Conservation (phyloP, 2,888 invertebrate genomes). For the Cataglyphis cursor region DNA sequence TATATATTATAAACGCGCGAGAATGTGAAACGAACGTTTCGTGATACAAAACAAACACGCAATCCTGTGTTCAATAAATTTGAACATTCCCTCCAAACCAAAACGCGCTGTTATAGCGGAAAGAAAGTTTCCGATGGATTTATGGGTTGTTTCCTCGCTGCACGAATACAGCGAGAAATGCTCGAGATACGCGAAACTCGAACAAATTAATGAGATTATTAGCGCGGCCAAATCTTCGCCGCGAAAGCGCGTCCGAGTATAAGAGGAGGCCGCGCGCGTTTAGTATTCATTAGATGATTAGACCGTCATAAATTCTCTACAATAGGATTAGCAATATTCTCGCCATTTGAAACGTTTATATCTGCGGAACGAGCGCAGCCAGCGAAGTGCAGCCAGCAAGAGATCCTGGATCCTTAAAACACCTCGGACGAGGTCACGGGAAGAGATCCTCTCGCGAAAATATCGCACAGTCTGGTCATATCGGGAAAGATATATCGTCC, state of each 20-base stretch:
- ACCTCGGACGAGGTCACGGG: slow-evolving; percentile 42
- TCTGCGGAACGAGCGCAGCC: slow-evolving; percentile 21
- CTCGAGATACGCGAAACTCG: slow-evolving; percentile 44
- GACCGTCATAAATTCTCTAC: slow-evolving; percentile 57
- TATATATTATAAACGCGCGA: slow-evolving; percentile 32
- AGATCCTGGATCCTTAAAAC: slow-evolving; percentile 39
- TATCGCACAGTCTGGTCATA: slow-evolving; percentile 47
- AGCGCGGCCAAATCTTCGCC: slow-evolving; percentile 46
- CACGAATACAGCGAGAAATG: slow-evolving; percentile 28
- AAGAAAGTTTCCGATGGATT: slow-evolving; percentile 51
- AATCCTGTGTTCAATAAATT: slow-evolving; percentile 38
- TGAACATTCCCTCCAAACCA: slow-evolving; percentile 38
- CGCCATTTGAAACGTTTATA: slow-evolving; percentile 57
- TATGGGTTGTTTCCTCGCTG: slow-evolving; percentile 10
- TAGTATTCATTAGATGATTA: slow-evolving; percentile 47
- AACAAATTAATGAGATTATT: slow-evolving; percentile 54
- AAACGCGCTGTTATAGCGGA: slow-evolving; percentile 25
- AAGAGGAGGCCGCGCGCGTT: slow-evolving; percentile 22
- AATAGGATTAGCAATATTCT: slow-evolving; percentile 55
- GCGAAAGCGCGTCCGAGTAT: not conserved
- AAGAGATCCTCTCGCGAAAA: slow-evolving; percentile 32
- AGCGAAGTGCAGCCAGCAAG: not conserved
- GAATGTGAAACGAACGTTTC: slow-evolving; percentile 46
- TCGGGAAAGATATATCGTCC: slow-evolving; percentile 53
- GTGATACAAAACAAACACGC: slow-evolving; percentile 54